Evolutionary conservation across 2,113 vertebrate species (phyloP).

Genomic region (Telmatochromis brichardi): DNA sequence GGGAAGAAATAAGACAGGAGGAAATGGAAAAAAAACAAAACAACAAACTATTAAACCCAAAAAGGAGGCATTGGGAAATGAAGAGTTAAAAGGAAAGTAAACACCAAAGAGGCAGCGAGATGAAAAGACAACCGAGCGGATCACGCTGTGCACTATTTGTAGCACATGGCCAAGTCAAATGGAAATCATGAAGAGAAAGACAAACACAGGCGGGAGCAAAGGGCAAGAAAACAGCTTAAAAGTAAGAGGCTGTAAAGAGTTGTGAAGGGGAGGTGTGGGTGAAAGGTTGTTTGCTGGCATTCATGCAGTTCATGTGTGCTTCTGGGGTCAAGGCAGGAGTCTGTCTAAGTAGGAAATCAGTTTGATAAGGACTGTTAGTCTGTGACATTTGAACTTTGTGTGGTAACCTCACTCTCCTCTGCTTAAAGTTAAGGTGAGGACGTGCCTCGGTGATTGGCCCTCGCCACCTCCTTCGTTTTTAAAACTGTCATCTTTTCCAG

Average conservation of each 20-base stretch:
- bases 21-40: slow-evolving; percentile 50
- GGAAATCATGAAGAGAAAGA: slow-evolving; percentile 54
- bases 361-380: not conserved
- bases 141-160: slow-evolving; percentile 14
- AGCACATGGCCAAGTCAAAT: slow-evolving; percentile 21
- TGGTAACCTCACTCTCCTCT: not conserved
- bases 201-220: slow-evolving; percentile 54
- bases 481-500: slow-evolving; percentile 3
- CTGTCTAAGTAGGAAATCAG: not conserved
- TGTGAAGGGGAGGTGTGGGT: not conserved
- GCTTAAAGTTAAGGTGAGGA: not conserved
- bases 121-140: slow-evolving; percentile 10
- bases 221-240: slow-evolving; percentile 43
- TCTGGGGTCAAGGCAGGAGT: slow-evolving; percentile 18
- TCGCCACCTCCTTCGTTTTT: not conserved
- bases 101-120: slow-evolving; percentile 27
- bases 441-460: not conserved
- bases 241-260: not conserved
- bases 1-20: slow-evolving; percentile 50
- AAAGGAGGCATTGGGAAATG: slow-evolving; percentile 36
- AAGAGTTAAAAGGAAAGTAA: slow-evolving; percentile 49
- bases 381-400: not conserved
- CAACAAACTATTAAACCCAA: slow-evolving; percentile 52
- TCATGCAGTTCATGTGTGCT: not conserved
- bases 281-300: slow-evolving; percentile 12